These are phyloP conservation scores for Drepana arcuata DNA, from an alignment of 1,140 invertebrate species.

Conservation along the genomic window DNA sequence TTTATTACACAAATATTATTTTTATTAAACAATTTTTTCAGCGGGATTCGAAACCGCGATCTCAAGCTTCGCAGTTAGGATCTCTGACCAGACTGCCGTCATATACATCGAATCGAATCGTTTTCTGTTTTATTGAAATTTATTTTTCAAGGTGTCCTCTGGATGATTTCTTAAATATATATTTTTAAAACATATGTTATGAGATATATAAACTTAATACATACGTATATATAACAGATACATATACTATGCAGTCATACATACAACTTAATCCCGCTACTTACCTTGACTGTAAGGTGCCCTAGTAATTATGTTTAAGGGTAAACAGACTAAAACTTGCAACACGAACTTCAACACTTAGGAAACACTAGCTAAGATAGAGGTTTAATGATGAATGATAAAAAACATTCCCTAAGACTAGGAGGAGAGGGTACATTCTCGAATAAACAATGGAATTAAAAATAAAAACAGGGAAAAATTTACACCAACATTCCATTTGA, in stretches of 20 bases:
- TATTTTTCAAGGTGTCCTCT: no score
- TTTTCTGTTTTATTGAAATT: no score
- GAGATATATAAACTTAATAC: no score
- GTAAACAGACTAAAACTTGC: slow-evolving; percentile 50
- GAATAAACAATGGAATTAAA: slow-evolving; percentile 24
- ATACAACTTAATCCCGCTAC: slow-evolving; percentile 15
- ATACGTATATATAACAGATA: no score
- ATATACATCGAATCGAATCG: no score
- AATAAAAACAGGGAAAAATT: slow-evolving; percentile 46
- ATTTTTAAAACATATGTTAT: no score
- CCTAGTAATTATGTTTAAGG: slow-evolving; percentile 12
- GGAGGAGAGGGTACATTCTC: slow-evolving; percentile 47
- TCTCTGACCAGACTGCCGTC: no score
- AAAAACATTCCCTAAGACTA: slow-evolving; percentile 59
- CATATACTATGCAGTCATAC: slow-evolving; percentile 16
- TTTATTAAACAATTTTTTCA: no score
- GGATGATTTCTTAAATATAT: no score
- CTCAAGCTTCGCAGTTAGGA: no score
- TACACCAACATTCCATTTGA: slow-evolving; percentile 74
- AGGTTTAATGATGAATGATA: slow-evolving; percentile 49
- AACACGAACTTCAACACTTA: slow-evolving; percentile 53
- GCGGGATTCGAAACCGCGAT: no score
- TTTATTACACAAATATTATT: no score
- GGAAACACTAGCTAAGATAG: slow-evolving; percentile 53
- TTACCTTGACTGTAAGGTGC: slow-evolving; percentile 28